Evolutionary conservation across 2,888 invertebrate genomes (phyloP), one percentile per base, ranked within the genome.

Genomic region (Arge pagana): DNA sequence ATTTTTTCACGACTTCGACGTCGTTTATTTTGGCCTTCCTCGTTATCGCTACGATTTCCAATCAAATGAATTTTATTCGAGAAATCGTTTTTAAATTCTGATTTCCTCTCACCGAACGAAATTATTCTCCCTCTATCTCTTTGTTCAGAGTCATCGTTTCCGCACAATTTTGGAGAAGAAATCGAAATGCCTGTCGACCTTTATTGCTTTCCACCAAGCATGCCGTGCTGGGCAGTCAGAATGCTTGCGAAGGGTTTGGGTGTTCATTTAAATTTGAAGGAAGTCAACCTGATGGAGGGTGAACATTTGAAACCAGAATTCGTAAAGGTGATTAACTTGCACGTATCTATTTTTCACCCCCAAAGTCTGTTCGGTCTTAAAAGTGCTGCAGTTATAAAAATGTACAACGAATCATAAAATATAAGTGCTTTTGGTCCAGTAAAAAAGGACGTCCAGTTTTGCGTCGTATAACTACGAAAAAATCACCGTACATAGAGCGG

Each of bases 251-350:
- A 81, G 66, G 83, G 83, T 13, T 77, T 88, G 16, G 86, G 86
- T 56, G 71, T 89, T 19, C 82, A 83, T 66, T 77, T 87, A 26
- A 87, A 87, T 74, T 74, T 86, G 23, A 88, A 87, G 70, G 70
- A 79, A 15, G 74, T 85, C 3, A 82, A 88, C 66, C 67, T 86
- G 0, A 68, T 82, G 53, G 79, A 79, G 26, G 84, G 84, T 0
- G 88, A 87, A 39, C 84, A 86, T 43, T 72, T 84, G 67, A 83
- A 81, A 50, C 84, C 87, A 1, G 86, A 87, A 53, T 89, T 80
- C 70, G 53, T 85, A 30, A 84, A 87, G 83, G 88, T 88, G 73
- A 53, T 21, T 42, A n/a, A n/a, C n/a, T n/a, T n/a, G n/a, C n/a
- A n/a, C n/a, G n/a, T n/a, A n/a, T n/a, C n/a, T n/a, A n/a, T n/a